Conservation (phyloP, 2,113 vertebrate genomes). For the Grantiella picta region DNA sequence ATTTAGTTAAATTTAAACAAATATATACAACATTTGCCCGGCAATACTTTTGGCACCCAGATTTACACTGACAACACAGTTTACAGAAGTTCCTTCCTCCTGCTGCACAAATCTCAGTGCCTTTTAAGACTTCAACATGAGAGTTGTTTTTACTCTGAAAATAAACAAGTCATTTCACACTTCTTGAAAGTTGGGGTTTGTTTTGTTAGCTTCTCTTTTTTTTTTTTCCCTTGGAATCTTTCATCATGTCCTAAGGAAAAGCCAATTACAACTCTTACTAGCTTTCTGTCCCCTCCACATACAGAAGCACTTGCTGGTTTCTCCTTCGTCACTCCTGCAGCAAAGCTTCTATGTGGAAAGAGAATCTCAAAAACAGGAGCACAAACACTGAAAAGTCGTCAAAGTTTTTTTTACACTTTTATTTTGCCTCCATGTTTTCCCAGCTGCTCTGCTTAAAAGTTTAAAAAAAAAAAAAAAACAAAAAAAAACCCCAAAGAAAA, state of each 20-base stretch:
- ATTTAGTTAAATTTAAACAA: neutral
- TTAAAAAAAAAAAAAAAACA: no score
- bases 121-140: neutral
- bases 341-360: neutral
- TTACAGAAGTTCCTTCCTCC: neutral
- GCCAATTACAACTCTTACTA: neutral
- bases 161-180: neutral
- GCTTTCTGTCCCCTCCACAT: neutral
- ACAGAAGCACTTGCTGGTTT: neutral
- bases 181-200: neutral
- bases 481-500: no score
- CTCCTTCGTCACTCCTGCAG: neutral
- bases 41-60: neutral
- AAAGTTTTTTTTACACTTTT: neutral
- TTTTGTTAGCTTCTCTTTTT: neutral
- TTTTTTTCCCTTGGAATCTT: neutral
- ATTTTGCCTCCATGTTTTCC: conserved; percentile 37
- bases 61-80: neutral
- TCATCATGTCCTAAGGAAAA: neutral
- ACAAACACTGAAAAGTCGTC: neutral
- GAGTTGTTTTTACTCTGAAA: neutral
- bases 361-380: neutral
- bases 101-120: neutral
- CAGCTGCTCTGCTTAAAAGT: neutral
- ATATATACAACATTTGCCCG: neutral